These are phyloP conservation scores for Chaetophractus vellerosus DNA, from an alignment of 2,797 vertebrate genomes.

Conservation along the genomic window DNA sequence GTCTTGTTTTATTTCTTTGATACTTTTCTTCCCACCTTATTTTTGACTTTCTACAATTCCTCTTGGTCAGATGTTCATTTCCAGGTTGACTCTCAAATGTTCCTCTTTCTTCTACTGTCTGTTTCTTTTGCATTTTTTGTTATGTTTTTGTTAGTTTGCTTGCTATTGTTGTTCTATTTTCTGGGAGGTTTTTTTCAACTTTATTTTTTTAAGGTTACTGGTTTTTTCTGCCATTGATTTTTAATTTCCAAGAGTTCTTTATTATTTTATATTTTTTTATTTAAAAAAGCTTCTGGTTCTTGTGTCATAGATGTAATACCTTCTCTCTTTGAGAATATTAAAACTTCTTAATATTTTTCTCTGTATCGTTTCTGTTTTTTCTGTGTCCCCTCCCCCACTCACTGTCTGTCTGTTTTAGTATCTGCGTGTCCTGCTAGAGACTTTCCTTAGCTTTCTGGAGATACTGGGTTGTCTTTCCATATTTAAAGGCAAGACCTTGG, in stretches of 20 bases:
- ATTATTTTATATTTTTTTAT: constrained; percentile 5
- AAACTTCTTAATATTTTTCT: neutral
- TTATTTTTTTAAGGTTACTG: neutral
- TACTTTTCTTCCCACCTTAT: neutral
- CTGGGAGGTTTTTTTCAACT: neutral
- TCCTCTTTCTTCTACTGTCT: neutral
- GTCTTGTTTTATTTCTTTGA: constrained; percentile 14
- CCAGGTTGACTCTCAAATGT: neutral
- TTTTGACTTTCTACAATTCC: neutral
- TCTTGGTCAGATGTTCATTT: neutral
- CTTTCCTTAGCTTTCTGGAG: too few relatives aligned
- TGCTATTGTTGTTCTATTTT: neutral
- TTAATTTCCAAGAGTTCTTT: constrained; percentile 40
- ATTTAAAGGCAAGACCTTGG: too few relatives aligned
- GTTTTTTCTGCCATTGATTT: neutral
- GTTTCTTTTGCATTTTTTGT: neutral
- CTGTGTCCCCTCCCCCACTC: too few relatives aligned
- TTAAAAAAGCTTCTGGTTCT: neutral
- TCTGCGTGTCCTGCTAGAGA: too few relatives aligned
- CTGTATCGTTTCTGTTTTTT: neutral
- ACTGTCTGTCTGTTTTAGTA: too few relatives aligned
- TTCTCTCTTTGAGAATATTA: neutral
- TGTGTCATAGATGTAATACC: neutral
- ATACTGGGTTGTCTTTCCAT: too few relatives aligned
- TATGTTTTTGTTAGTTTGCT: neutral